Percentiles rank a stretch among this genome's conserved stretches.
These are phyloP conservation scores for Asbolus verrucosus DNA, from an alignment of 1,140 invertebrate species.

Conservation along the genomic window DNA sequence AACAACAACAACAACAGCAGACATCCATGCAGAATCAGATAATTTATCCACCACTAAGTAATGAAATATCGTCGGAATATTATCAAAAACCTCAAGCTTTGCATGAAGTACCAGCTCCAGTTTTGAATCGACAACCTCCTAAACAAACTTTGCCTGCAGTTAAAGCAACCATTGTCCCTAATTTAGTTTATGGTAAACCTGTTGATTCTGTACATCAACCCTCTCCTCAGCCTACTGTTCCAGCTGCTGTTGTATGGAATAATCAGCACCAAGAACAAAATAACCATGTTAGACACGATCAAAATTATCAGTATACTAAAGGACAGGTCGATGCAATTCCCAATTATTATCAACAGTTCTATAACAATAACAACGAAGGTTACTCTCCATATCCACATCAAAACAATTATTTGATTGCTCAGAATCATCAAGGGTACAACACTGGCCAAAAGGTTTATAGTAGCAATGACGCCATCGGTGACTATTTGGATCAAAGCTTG, in stretches of 20 bases:
- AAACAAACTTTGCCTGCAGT: not conserved
- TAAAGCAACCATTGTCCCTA: not conserved
- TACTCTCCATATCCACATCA: not conserved
- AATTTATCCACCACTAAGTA: not conserved
- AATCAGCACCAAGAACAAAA: not conserved
- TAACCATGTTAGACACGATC: not conserved
- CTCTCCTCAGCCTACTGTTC: not conserved
- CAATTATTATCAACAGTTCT: conserved; percentile 4
- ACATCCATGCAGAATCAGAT: not conserved
- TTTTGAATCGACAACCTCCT: conserved; percentile 1
- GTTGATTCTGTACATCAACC: not conserved
- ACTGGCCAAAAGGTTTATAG: conserved; percentile 3
- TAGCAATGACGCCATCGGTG: conserved; percentile 4
- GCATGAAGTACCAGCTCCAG: conserved; percentile 12
- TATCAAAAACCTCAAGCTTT: conserved; percentile 25
- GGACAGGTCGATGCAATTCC: conserved; percentile 15
- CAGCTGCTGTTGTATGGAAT: not conserved
- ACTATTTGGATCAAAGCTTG: conserved; percentile 6
- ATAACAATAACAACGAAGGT: not conserved
- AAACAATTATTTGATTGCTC: not conserved
- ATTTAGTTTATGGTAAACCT: conserved; percentile 15
- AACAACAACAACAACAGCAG: not conserved
- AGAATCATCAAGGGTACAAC: not conserved
- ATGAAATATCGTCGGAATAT: conserved; percentile 8
- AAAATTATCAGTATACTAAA: not conserved